Evolutionary conservation across 1,140 invertebrate genomes (phyloP).

Genomic region (Drosophila baimaii): DNA sequence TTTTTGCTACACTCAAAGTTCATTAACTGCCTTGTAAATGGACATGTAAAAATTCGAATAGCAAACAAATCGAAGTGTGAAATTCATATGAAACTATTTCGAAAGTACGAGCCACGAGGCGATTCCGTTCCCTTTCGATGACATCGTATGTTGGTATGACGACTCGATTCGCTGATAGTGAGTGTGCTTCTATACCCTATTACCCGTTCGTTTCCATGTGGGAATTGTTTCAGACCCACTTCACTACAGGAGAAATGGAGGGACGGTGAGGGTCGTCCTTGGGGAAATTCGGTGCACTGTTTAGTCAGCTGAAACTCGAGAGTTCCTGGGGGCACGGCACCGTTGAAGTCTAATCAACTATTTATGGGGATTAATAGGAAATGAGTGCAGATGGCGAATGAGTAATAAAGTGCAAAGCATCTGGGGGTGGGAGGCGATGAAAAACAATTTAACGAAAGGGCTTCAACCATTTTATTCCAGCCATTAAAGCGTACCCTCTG

Average conservation of each 20-base stretch:
- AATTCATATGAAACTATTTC: conserved; percentile 35
- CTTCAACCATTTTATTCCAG: conserved; percentile 1
- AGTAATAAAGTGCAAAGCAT: conserved; percentile 6
- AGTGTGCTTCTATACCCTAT: background rate
- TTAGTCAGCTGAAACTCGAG: conserved; percentile 16
- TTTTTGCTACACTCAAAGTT: conserved; percentile 11
- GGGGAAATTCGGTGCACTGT: conserved; percentile 19
- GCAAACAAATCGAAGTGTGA: conserved; percentile 35
- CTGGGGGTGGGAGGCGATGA: conserved; percentile 4
- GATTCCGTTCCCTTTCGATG: conserved; percentile 13
- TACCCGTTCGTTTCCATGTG: conserved; percentile 2
- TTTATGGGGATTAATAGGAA: conserved; percentile 55
- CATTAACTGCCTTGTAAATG: conserved; percentile 32
- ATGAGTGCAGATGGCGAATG: conserved; percentile 17
- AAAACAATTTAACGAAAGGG: conserved; percentile 32
- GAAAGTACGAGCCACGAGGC: conserved; percentile 11
- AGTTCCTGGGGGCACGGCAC: background rate
- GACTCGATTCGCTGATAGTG: background rate
- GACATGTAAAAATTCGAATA: conserved; percentile 34
- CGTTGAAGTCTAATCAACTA: conserved; percentile 55
- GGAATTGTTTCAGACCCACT: background rate
- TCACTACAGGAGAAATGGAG: no score
- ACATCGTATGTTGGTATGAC: conserved; percentile 2
- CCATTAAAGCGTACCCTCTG: conserved; percentile 12
- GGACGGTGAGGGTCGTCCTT: background rate